These are phyloP conservation scores for Trigoniulus corallinus DNA, from an alignment of 1,140 invertebrate species.

Conservation along the genomic window DNA sequence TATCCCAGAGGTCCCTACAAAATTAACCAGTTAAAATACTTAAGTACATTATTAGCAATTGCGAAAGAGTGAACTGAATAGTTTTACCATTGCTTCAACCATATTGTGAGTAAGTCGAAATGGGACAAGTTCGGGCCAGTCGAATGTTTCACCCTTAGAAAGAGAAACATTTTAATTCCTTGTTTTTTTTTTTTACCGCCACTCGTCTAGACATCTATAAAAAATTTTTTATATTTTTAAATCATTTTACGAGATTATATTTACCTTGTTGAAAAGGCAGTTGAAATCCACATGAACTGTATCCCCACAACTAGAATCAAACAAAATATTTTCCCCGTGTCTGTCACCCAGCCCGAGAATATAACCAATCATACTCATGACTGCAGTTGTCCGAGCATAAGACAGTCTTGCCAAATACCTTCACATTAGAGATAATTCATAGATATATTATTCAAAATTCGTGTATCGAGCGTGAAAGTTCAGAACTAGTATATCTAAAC, in stretches of 20 bases:
- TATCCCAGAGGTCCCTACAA: constrained; percentile 59
- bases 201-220: not conserved
- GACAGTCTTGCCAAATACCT: constrained; percentile 66
- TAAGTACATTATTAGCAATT: not conserved
- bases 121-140: constrained; percentile 83
- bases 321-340: constrained; percentile 92
- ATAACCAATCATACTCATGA: constrained; percentile 98
- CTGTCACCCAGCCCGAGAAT: constrained; percentile 92
- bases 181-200: not conserved
- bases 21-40: not conserved
- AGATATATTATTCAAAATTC: not conserved
- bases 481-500: constrained; percentile 3
- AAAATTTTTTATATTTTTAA: too few relatives aligned
- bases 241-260: too few relatives aligned
- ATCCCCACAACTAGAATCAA: constrained; percentile 81
- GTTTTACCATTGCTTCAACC: constrained; percentile 64
- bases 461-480: not conserved
- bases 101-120: constrained; percentile 95
- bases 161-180: not conserved
- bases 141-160: constrained; percentile 57
- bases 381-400: constrained; percentile 79
- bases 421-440: constrained; percentile 8
- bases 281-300: constrained; percentile 97
- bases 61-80: not conserved
- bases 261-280: constrained; percentile 81